A percentile compares a stretch with the other conserved stretches of the same genome.
Conservation (phyloP, 2,888 invertebrate species). For the Mesoligia furuncula region DNA sequence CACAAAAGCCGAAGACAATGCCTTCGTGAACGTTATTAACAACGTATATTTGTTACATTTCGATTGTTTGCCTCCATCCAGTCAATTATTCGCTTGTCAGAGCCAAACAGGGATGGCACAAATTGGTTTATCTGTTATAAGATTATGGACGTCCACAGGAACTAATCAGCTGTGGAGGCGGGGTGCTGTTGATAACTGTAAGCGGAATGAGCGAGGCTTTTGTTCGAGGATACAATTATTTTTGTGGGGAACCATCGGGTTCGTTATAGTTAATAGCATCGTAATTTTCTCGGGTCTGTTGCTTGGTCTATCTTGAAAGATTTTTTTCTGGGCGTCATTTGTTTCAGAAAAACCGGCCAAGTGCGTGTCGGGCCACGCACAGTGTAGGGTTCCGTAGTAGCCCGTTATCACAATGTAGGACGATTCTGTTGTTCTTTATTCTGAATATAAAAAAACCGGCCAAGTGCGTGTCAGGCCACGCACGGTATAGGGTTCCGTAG, state of each 20-base stretch:
- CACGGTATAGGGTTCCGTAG: too few species aligned
- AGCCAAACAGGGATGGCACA: slow-evolving; percentile 72
- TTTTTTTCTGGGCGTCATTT: not conserved
- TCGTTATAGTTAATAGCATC: slow-evolving; percentile 33
- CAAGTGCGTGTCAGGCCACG: too few species aligned
- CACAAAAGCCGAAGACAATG: slow-evolving; percentile 51
- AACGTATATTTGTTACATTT: slow-evolving; percentile 60
- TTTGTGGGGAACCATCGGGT: slow-evolving; percentile 19
- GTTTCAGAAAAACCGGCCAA: not conserved
- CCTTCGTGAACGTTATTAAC: slow-evolving; percentile 50
- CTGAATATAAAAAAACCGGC: too few species aligned
- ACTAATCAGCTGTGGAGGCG: slow-evolving; percentile 69
- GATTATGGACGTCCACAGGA: slow-evolving; percentile 75
- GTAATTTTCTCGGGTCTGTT: slow-evolving; percentile 30
- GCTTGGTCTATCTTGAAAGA: not conserved
- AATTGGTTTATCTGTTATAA: slow-evolving; percentile 78
- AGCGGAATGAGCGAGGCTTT: slow-evolving; percentile 37
- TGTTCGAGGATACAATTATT: slow-evolving; percentile 37
- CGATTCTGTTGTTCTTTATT: too few species aligned
- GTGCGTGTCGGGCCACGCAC: too few species aligned
- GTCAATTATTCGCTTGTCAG: slow-evolving; percentile 67
- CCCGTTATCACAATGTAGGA: too few species aligned
- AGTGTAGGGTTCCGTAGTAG: too few species aligned
- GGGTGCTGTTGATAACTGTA: slow-evolving; percentile 38
- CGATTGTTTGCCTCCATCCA: slow-evolving; percentile 55